Evolutionary conservation across 2,888 invertebrate genomes (phyloP), one percentile per base, ranked within the genome.

Genomic region (Nesidiocoris tenuis): DNA sequence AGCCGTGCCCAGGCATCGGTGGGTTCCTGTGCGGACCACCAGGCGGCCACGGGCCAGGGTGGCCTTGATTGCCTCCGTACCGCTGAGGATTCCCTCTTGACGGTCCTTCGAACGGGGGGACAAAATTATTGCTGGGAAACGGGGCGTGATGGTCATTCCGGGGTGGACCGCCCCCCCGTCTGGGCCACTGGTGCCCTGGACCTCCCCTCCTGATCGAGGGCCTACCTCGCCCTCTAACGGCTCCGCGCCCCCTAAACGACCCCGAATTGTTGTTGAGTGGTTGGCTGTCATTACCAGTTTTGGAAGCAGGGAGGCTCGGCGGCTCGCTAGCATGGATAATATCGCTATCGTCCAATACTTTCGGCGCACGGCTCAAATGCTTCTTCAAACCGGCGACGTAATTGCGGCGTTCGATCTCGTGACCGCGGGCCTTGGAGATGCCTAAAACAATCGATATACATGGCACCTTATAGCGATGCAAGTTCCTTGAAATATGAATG

Each of bases 371-470:
- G 17, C 2, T 39, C 7, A 59, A 56, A 59, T 76, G 68, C 1
- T 21, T 23, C 19, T 59, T 61, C 75, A 88, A 79, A 79, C 85
- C 84, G 16, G 84, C 82, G 74, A 87, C 80, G 81, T 90, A 91
- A 78, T 86, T 86, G 0, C 83, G 80, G 9, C 91, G 86, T 83
- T 91, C 90, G 39, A 91, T 89, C 77, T 85, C 80, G 81, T 91
- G 88, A 0, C 91, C 91, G 7, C 91, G 88, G 1, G 90, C 90
- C 19, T 82, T 83, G 81, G 87, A 86, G 81, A 91, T 90, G 79
- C 82, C 91, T 91, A 83, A 57, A 80, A 79, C 66, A 78, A n/a
- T n/a, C n/a, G n/a, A n/a, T n/a, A n/a, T n/a, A n/a, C n/a, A n/a
- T n/a, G n/a, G n/a, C n/a, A n/a, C n/a, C n/a, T n/a, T n/a, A n/a